phyloP scores from a whole-genome alignment of 2,113 vertebrate species.

The Pao palembangensis region DNA sequence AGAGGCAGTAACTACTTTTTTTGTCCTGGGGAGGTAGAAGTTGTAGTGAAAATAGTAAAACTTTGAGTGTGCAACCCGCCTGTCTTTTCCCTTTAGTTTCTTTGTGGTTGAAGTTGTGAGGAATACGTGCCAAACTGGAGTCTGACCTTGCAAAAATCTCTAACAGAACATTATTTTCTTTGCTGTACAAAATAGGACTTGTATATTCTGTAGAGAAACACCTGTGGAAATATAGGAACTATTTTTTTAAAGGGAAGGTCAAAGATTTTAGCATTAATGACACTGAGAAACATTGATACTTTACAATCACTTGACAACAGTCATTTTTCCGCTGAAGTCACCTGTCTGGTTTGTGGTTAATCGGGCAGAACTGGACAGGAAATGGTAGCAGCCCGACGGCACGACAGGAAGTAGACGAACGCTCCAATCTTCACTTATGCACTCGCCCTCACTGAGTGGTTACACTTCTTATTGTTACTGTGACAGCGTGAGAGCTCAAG shows the following conservation, averaged over 20 bases:
- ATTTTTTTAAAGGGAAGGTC: slow-evolving; percentile 68
- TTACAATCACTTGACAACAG: slow-evolving; percentile 43
- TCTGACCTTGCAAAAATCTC: slow-evolving; percentile 40
- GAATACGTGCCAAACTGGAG: slow-evolving; percentile 59
- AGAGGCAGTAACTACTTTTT: slow-evolving; percentile 8
- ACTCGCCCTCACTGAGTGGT: slow-evolving; percentile 44
- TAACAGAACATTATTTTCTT: slow-evolving; percentile 57
- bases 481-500: slow-evolving; percentile 17
- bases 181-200: slow-evolving; percentile 37
- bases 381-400: background rate
- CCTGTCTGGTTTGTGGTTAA: slow-evolving; percentile 5
- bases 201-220: slow-evolving; percentile 58
- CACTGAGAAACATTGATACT: slow-evolving; percentile 15
- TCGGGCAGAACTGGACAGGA: slow-evolving; percentile 26
- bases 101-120: slow-evolving; percentile 16
- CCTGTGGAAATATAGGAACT: slow-evolving; percentile 49
- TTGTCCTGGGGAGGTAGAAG: slow-evolving; percentile 7
- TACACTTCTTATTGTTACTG: slow-evolving; percentile 36
- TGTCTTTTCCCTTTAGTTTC: slow-evolving; percentile 20
- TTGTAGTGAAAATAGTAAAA: background rate
- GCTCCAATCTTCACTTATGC: slow-evolving; percentile 65
- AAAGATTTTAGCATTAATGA: slow-evolving; percentile 31
- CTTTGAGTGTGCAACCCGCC: background rate
- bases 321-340: slow-evolving; percentile 3
- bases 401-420: slow-evolving; percentile 12